Percentiles rank a stretch among this genome's conserved stretches.
phyloP scores from a whole-genome alignment of 2,888 invertebrate species.

The Nebria salina region DNA sequence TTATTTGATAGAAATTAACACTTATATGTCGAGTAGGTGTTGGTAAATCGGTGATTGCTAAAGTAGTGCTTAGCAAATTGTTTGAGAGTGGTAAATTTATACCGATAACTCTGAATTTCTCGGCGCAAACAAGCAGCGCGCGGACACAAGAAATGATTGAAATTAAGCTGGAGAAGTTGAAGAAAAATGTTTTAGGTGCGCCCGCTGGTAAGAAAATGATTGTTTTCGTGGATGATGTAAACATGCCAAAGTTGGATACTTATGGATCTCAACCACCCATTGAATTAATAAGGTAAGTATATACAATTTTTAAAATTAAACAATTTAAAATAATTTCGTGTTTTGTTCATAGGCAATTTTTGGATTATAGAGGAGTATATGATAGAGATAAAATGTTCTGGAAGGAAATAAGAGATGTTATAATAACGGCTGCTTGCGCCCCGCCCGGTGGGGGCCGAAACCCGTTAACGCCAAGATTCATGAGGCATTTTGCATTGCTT shows the following conservation, averaged over 20 bases:
- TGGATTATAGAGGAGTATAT: slow-evolving; percentile 84
- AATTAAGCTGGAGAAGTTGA: slow-evolving; percentile 82
- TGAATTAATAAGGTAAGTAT: slow-evolving; percentile 83
- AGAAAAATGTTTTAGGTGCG: slow-evolving; percentile 81
- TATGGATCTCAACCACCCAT: slow-evolving; percentile 94
- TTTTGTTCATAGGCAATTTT: slow-evolving; percentile 68
- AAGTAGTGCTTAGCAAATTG: slow-evolving; percentile 76
- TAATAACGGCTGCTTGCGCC: slow-evolving; percentile 84
- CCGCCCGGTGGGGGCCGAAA: slow-evolving; percentile 93
- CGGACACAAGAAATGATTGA: slow-evolving; percentile 90
- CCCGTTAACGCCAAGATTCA: slow-evolving; percentile 83
- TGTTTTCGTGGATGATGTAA: slow-evolving; percentile 90
- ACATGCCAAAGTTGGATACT: slow-evolving; percentile 87
- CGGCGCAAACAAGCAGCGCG: slow-evolving; percentile 88
- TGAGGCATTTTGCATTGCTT: slow-evolving; percentile 89
- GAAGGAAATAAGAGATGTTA: slow-evolving; percentile 87
- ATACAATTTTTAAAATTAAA: background rate
- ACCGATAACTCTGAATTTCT: slow-evolving; percentile 86
- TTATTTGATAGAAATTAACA: no score
- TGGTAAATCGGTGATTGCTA: slow-evolving; percentile 88
- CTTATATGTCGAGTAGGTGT: slow-evolving; percentile 69
- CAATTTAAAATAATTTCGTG: background rate
- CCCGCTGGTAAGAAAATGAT: slow-evolving; percentile 84
- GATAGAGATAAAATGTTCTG: slow-evolving; percentile 89
- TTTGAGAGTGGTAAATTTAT: slow-evolving; percentile 70